Percentiles rank a stretch among this genome's conserved stretches.
Conservation (phyloP, 2,888 invertebrate genomes). For the Mesorhabditis spiculigera region DNA sequence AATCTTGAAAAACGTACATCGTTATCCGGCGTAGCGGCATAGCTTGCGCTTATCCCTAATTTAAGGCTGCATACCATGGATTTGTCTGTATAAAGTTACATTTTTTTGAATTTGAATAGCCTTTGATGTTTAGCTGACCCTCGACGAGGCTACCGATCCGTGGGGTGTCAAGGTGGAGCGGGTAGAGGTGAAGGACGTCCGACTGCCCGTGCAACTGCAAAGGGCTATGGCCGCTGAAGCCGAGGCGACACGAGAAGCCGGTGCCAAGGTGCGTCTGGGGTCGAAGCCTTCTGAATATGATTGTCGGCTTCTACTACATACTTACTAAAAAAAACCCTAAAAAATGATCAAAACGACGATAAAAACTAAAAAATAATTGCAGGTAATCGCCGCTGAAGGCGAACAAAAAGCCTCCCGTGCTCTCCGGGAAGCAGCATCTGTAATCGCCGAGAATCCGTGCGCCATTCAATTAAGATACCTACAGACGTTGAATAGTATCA, state of each 20-base stretch:
- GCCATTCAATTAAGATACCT: slow-evolving; percentile 88
- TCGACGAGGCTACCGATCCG: slow-evolving; percentile 62
- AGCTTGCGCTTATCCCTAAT: background rate
- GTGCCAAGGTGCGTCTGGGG: slow-evolving; percentile 42
- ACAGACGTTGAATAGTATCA: slow-evolving; percentile 87
- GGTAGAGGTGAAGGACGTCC: slow-evolving; percentile 70
- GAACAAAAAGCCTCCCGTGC: slow-evolving; percentile 81
- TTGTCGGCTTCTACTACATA: background rate
- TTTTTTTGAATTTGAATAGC: background rate
- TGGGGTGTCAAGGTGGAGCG: slow-evolving; percentile 63
- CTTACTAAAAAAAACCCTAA: no score
- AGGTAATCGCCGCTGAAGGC: slow-evolving; percentile 91
- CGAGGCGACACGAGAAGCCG: slow-evolving; percentile 83
- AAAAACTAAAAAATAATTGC: slow-evolving; percentile 9
- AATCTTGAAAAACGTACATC: background rate
- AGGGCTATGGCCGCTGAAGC: slow-evolving; percentile 94
- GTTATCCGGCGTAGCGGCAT: background rate
- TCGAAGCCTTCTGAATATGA: background rate
- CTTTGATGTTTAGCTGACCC: slow-evolving; percentile 51
- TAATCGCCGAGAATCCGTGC: slow-evolving; percentile 82
- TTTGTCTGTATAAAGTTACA: background rate
- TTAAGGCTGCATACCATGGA: background rate
- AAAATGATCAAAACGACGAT: no score
- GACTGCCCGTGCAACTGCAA: slow-evolving; percentile 84
- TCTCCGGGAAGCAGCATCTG: slow-evolving; percentile 86